Conservation (phyloP, 2,113 vertebrate species). For the Coregonus clupeaformis region DNA sequence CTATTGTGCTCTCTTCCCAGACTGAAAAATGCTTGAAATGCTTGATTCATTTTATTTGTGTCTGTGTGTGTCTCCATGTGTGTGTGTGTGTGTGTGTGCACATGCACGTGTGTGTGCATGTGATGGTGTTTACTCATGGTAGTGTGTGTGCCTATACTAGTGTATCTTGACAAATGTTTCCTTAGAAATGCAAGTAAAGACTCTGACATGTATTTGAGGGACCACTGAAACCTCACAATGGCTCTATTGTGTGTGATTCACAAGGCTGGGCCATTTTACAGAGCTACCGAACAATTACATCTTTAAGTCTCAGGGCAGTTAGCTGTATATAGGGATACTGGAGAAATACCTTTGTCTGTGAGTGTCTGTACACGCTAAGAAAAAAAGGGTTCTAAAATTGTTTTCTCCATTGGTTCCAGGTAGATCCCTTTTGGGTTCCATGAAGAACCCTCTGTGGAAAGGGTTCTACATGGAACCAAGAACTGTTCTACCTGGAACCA, state of each 20-base stretch:
- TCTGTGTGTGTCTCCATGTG: constrained; percentile 24
- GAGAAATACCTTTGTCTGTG: not conserved
- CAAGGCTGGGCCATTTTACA: not conserved
- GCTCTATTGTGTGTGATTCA: not conserved
- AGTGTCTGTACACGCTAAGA: not conserved
- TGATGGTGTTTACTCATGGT: not conserved
- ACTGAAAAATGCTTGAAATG: constrained; percentile 60
- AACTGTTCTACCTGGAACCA: too few relatives aligned
- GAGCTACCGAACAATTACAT: not conserved
- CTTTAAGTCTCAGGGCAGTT: not conserved
- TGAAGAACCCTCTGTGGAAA: too few relatives aligned
- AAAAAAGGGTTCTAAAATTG: too few relatives aligned
- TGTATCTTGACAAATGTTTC: constrained; percentile 14
- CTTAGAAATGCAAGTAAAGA: constrained; percentile 14
- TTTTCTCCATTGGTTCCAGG: too few relatives aligned
- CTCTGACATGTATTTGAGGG: constrained; percentile 20
- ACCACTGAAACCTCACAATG: not conserved
- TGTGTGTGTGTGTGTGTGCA: not conserved
- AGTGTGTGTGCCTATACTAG: not conserved
- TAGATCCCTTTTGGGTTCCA: too few relatives aligned
- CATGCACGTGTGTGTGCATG: constrained; percentile 1
- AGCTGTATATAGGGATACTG: not conserved
- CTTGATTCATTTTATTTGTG: constrained; percentile 16
- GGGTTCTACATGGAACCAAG: too few relatives aligned
- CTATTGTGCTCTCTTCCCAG: constrained; percentile 61